Evolutionary conservation across 2,888 invertebrate species (phyloP).

Genomic region (Tuberolachnus salignus): DNA sequence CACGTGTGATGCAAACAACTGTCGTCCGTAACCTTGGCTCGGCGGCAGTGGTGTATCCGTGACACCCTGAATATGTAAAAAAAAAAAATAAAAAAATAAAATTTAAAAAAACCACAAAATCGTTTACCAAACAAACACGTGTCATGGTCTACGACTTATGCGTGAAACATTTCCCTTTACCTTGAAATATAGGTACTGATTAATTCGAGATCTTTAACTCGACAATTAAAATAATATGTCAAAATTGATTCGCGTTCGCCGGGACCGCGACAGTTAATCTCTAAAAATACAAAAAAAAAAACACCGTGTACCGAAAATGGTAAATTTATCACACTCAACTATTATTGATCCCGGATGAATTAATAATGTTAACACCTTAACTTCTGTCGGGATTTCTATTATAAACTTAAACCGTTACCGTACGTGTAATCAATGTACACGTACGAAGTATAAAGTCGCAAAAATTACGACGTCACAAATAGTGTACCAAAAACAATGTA

Average conservation of each 20-base stretch:
- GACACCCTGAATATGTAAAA: background rate
- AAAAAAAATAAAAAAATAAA: conserved; percentile 34
- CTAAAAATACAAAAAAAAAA: no score
- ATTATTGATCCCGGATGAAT: no score
- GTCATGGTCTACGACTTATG: conserved; percentile 36
- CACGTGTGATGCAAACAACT: background rate
- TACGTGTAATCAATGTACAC: no score
- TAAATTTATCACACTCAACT: no score
- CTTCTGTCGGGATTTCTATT: no score
- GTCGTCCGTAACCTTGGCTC: conserved; percentile 27
- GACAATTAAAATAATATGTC: background rate
- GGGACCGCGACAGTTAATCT: background rate
- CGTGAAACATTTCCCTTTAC: conserved; percentile 31
- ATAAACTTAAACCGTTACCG: no score
- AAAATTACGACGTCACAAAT: no score
- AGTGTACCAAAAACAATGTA: no score
- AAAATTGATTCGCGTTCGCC: background rate
- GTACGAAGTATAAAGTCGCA: no score
- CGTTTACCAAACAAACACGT: conserved; percentile 16
- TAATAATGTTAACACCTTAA: no score
- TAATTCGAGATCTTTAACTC: background rate
- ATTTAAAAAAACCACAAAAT: conserved; percentile 35
- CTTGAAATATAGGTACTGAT: conserved; percentile 31
- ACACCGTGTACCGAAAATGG: no score
- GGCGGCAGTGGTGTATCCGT: background rate